A percentile compares a stretch with the other conserved stretches of the same genome.
phyloP scores from a whole-genome alignment of 2,113 vertebrate genomes.

The Sapayoa aenigma region DNA sequence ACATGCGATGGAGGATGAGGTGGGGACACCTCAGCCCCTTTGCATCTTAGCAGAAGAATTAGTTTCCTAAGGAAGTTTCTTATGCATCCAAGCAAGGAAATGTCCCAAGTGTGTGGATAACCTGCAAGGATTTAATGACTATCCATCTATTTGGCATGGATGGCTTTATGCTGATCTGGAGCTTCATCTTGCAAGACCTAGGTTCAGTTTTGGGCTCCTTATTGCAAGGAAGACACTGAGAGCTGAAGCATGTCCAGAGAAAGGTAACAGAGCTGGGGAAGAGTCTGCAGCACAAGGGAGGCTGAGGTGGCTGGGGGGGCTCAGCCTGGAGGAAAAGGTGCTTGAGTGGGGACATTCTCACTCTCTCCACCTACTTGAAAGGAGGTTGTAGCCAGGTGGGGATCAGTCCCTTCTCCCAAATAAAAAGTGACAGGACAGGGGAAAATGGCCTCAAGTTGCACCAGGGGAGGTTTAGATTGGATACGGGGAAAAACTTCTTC shows the following conservation, averaged over 20 bases:
- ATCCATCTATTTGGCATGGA: rapidly evolving
- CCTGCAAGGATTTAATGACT: not conserved
- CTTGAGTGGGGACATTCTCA: not conserved
- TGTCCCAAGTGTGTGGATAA: not conserved
- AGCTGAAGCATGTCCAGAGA: rapidly evolving
- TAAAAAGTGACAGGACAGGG: not conserved
- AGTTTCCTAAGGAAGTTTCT: not conserved
- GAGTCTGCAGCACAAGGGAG: rapidly evolving
- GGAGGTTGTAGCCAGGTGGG: not conserved
- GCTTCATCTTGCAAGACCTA: not conserved
- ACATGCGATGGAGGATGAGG: too few relatives aligned
- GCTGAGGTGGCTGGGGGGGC: not conserved
- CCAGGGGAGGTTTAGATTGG: not conserved
- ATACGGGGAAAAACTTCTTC: not conserved
- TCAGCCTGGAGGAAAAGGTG: not conserved
- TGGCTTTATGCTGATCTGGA: not conserved
- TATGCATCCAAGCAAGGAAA: not conserved
- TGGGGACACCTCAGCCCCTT: not conserved
- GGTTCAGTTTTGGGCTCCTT: not conserved
- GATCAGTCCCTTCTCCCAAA: rapidly evolving
- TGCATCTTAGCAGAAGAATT: not conserved
- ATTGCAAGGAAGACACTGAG: not conserved
- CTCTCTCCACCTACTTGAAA: not conserved
- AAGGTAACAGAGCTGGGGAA: rapidly evolving
- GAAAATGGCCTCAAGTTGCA: rapidly evolving